These are phyloP conservation scores for Oxyruncus cristatus DNA, from an alignment of 2,113 vertebrate genomes.

Conservation along the genomic window DNA sequence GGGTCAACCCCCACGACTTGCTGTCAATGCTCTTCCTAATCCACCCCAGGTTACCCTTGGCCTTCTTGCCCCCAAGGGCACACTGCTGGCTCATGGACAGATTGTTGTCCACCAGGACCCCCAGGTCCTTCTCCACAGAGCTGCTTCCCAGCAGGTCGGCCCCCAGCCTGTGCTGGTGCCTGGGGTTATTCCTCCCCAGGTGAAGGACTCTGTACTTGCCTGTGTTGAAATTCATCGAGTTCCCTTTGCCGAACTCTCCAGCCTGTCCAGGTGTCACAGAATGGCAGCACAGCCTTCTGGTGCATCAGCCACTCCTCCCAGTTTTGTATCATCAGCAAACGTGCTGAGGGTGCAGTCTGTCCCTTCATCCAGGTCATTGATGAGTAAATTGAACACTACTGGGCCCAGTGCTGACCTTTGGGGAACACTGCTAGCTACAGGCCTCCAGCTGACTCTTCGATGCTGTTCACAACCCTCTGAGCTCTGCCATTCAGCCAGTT, in stretches of 20 bases:
- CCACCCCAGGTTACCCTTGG: accelerated
- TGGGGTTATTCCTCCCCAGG: background rate
- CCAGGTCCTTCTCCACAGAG: background rate
- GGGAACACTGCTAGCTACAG: background rate
- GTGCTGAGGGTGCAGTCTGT: background rate
- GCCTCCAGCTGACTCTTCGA: background rate
- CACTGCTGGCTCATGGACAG: background rate
- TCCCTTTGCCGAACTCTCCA: background rate
- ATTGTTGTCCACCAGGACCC: background rate
- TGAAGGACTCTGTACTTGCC: background rate
- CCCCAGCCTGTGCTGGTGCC: background rate
- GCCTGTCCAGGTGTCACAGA: background rate
- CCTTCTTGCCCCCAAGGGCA: background rate
- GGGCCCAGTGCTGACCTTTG: background rate
- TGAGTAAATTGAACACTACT: background rate
- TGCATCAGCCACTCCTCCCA: background rate
- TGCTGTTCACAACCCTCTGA: background rate
- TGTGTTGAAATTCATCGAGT: background rate
- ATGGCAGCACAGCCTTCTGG: background rate
- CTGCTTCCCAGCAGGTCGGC: background rate
- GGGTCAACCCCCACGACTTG: accelerated
- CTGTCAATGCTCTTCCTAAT: background rate
- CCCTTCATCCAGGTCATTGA: background rate
- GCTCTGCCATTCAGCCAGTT: background rate
- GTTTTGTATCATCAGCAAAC: background rate